phyloP scores from a whole-genome alignment of 2,888 invertebrate species.

The Macropis europaea region DNA sequence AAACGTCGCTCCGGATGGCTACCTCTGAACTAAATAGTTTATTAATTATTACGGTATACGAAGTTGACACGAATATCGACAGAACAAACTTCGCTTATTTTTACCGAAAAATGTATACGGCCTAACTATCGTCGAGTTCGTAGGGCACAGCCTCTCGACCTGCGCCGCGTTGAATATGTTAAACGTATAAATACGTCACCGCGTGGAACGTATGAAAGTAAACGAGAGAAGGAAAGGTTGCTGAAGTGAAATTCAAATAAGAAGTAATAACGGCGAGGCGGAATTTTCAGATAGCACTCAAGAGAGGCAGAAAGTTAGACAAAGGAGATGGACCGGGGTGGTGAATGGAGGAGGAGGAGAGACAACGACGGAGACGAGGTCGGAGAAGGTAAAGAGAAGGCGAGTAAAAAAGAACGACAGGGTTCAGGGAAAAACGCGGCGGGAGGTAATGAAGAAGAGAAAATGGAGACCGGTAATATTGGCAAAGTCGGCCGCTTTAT shows the following conservation, averaged over 20 bases:
- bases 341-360: not conserved
- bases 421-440: not conserved
- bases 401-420: constrained; percentile 3
- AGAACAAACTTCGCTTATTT: too few species aligned
- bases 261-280: constrained; percentile 18
- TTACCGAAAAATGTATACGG: too few species aligned
- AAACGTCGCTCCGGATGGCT: too few species aligned
- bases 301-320: constrained; percentile 11
- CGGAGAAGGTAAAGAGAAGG: constrained; percentile 25
- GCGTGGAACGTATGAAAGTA: not conserved
- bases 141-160: not conserved
- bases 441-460: constrained; percentile 1
- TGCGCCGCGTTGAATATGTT: constrained; percentile 8
- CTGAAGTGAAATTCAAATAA: constrained; percentile 37
- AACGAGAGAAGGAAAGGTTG: not conserved
- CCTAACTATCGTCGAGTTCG: too few species aligned
- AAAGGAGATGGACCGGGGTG: not conserved
- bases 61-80: too few species aligned
- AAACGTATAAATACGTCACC: constrained; percentile 15
- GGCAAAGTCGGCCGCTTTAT: constrained; percentile 36
- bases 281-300: constrained; percentile 17
- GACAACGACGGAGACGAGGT: not conserved
- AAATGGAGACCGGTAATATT: constrained; percentile 30
- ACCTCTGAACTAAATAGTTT: too few species aligned
- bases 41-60: too few species aligned